Evolutionary conservation across 2,888 invertebrate species (phyloP).

Genomic region (Mesoligia furuncula): DNA sequence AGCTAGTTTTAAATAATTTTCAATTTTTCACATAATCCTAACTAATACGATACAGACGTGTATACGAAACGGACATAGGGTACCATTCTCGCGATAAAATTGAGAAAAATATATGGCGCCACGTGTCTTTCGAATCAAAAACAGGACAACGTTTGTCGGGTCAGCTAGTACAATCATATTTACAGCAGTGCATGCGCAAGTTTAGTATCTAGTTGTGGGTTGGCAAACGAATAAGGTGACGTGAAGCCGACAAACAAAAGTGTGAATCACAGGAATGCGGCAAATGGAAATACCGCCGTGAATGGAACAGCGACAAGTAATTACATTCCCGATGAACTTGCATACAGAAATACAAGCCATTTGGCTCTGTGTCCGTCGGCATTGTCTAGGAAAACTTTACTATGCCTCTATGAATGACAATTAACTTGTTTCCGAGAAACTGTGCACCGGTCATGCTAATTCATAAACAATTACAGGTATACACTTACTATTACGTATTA

Average conservation of each 20-base stretch:
- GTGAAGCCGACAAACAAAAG: slow-evolving; percentile 54
- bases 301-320: slow-evolving; percentile 41
- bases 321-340: slow-evolving; percentile 40
- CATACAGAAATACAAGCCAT: slow-evolving; percentile 45
- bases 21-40: neutral
- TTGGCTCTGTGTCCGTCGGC: slow-evolving; percentile 45
- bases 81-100: too few species aligned
- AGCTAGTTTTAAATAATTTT: neutral
- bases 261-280: slow-evolving; percentile 48
- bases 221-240: slow-evolving; percentile 13
- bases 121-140: too few species aligned
- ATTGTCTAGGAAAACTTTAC: slow-evolving; percentile 22
- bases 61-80: too few species aligned
- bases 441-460: slow-evolving; percentile 18
- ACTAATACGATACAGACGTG: too few species aligned
- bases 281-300: slow-evolving; percentile 42
- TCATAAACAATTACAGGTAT: slow-evolving; percentile 40
- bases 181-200: neutral
- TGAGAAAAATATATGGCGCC: too few species aligned
- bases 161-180: too few species aligned
- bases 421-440: slow-evolving; percentile 37
- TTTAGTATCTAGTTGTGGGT: slow-evolving; percentile 11
- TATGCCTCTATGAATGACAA: slow-evolving; percentile 45
- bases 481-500: too few species aligned
- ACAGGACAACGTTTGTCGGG: too few species aligned